Conservation (phyloP, 1,140 invertebrate species). For the Leptestheria dahalacensis region DNA sequence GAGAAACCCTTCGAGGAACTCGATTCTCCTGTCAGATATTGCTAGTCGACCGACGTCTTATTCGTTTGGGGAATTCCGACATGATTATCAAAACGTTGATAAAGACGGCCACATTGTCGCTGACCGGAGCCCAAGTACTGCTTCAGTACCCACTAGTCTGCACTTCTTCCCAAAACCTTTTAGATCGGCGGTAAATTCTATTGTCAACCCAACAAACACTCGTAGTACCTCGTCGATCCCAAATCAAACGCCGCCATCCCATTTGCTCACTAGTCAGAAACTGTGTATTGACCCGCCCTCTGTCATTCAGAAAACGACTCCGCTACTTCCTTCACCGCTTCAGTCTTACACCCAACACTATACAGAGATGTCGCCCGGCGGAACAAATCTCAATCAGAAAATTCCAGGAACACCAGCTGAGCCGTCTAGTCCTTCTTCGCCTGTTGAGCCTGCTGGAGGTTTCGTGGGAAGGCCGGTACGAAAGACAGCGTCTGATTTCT, state of each 20-base stretch:
- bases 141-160: neutral
- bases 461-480: conserved; percentile 27
- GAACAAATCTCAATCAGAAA: no score
- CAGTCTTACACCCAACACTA: no score
- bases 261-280: conserved; percentile 18
- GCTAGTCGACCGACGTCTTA: conserved; percentile 19
- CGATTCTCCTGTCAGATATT: conserved; percentile 16
- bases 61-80: conserved; percentile 21
- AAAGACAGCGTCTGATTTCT: conserved; percentile 40
- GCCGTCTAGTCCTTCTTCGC: neutral
- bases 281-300: conserved; percentile 31
- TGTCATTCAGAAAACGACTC: no score
- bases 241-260: neutral
- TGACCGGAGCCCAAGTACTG: neutral
- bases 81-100: conserved; percentile 17
- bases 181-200: neutral
- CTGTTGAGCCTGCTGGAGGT: neutral
- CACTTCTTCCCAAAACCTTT: neutral
- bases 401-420: no score
- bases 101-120: conserved; percentile 7
- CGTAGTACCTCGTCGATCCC: neutral
- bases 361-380: no score
- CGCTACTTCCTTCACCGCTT: no score
- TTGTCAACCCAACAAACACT: neutral
- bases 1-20: conserved; percentile 18